phyloP scores from a whole-genome alignment of 1,140 invertebrate species.

The Drosophila tropicalis region DNA sequence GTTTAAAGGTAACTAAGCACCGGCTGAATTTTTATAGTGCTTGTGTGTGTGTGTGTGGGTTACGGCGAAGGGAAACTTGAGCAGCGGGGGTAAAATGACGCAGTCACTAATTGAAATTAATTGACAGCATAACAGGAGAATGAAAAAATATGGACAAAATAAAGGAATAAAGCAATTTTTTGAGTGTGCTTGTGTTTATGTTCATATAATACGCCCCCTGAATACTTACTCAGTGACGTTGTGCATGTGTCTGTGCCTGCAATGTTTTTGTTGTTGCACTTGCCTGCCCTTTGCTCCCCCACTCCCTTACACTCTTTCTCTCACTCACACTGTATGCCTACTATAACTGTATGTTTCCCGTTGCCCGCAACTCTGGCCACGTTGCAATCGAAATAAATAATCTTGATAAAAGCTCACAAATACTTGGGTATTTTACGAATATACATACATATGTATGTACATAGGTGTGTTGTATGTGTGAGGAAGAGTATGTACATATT shows the following conservation, averaged over 20 bases:
- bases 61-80: slow-evolving; percentile 20
- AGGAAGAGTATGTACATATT: slow-evolving; percentile 19
- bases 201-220: slow-evolving; percentile 57
- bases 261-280: slow-evolving; percentile 41
- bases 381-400: slow-evolving; percentile 73
- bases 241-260: not conserved
- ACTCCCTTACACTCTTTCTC: slow-evolving; percentile 20
- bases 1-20: slow-evolving; percentile 93
- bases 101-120: slow-evolving; percentile 78
- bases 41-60: not conserved
- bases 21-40: slow-evolving; percentile 14
- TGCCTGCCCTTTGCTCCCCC: slow-evolving; percentile 57
- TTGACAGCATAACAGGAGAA: slow-evolving; percentile 60
- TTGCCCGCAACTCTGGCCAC: slow-evolving; percentile 66
- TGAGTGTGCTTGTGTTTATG: slow-evolving; percentile 43
- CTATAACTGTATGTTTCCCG: slow-evolving; percentile 64
- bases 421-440: slow-evolving; percentile 24
- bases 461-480: not conserved
- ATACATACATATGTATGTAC: not conserved
- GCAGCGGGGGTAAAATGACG: slow-evolving; percentile 49
- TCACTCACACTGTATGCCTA: slow-evolving; percentile 32
- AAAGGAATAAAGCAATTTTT: slow-evolving; percentile 15
- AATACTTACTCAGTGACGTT: not conserved
- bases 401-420: slow-evolving; percentile 56
- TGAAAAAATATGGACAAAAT: slow-evolving; percentile 47